Percentiles rank a stretch among this genome's conserved stretches.
These are phyloP conservation scores for Homarus americanus DNA, from an alignment of 1,140 invertebrate species.

Conservation along the genomic window DNA sequence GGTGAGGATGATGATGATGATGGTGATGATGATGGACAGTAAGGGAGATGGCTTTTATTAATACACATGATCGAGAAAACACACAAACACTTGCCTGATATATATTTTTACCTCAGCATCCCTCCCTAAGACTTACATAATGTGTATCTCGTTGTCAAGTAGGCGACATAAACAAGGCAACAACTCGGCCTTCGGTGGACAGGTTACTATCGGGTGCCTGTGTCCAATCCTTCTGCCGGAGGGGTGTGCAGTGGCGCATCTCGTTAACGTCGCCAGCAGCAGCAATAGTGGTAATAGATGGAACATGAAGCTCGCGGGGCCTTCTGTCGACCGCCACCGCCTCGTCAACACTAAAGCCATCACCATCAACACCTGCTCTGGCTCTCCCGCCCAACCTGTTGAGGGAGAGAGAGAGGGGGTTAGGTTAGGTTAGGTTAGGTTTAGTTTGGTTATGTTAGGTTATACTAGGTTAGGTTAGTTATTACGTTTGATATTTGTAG, in stretches of 20 bases:
- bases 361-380: background rate
- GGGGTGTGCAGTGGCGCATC: background rate
- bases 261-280: background rate
- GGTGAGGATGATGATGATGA: too few relatives aligned
- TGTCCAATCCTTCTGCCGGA: conserved; percentile 10
- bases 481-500: too few relatives aligned
- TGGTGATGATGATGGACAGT: too few relatives aligned
- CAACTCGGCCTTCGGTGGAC: background rate
- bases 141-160: conserved; percentile 9
- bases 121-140: conserved; percentile 49
- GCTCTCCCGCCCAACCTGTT: background rate
- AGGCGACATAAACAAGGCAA: conserved; percentile 40
- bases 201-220: background rate
- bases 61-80: too few relatives aligned
- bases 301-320: background rate
- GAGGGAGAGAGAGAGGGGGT: too few relatives aligned
- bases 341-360: background rate
- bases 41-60: too few relatives aligned
- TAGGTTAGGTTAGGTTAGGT: too few relatives aligned
- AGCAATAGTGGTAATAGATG: background rate
- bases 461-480: too few relatives aligned
- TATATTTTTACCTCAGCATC: too few relatives aligned
- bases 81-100: too few relatives aligned
- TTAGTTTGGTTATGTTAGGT: too few relatives aligned
- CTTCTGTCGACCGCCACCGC: conserved; percentile 1